Evolutionary conservation across 2,888 invertebrate genomes (phyloP).

Genomic region (Phalera bucephala): DNA sequence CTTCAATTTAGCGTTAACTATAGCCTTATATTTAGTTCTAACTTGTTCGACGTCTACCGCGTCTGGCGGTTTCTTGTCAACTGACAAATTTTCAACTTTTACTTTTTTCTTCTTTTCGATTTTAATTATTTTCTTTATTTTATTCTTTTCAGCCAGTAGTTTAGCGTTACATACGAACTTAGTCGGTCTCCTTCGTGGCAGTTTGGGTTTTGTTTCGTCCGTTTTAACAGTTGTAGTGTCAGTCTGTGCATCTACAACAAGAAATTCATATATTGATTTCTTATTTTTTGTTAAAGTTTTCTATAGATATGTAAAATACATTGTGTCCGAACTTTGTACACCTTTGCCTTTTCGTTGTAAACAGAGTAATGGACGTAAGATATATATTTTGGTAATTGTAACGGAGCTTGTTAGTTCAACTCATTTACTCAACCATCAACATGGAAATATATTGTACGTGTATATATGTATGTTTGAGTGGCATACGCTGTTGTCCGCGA

Average conservation of each 20-base stretch:
- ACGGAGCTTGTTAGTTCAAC: too few species aligned
- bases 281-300: constrained; percentile 1
- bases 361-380: too few species aligned
- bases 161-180: constrained; percentile 6
- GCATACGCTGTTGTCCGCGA: too few species aligned
- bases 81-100: not conserved
- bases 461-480: too few species aligned
- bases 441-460: too few species aligned
- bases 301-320: too few species aligned
- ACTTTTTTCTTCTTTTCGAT: constrained; percentile 4
- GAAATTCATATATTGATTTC: constrained; percentile 21
- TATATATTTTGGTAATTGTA: too few species aligned
- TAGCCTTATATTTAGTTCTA: constrained; percentile 20
- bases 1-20: constrained; percentile 21
- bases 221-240: constrained; percentile 16
- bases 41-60: constrained; percentile 17
- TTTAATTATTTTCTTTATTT: constrained; percentile 5
- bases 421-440: too few species aligned
- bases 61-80: too few species aligned
- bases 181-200: constrained; percentile 19
- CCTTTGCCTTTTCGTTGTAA: too few species aligned
- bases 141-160: constrained; percentile 9
- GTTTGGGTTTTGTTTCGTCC: not conserved
- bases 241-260: constrained; percentile 36
- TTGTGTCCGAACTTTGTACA: too few species aligned